phyloP scores from a whole-genome alignment of 2,888 invertebrate genomes.

The Drosophila siamana region DNA sequence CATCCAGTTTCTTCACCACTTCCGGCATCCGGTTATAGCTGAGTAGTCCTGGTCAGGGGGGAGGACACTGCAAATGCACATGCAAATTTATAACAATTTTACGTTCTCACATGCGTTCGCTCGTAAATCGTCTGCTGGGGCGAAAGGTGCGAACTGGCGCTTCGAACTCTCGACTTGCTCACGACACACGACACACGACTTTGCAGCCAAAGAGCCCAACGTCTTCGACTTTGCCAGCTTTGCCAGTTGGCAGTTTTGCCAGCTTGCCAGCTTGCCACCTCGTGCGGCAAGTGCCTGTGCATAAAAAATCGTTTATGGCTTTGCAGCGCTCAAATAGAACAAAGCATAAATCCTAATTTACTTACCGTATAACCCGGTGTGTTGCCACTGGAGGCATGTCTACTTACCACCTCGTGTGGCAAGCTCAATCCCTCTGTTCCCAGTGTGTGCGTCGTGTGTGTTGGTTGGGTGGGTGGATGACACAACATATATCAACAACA shows the following conservation, averaged over 20 bases:
- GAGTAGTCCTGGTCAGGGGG: no score
- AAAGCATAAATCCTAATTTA: slow-evolving; percentile 81
- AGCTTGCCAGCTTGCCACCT: slow-evolving; percentile 22
- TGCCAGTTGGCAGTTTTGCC: background rate
- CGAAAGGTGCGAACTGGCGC: slow-evolving; percentile 73
- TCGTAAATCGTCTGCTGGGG: slow-evolving; percentile 73
- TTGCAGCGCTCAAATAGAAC: slow-evolving; percentile 79
- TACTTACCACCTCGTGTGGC: slow-evolving; percentile 29
- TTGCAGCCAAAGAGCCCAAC: slow-evolving; percentile 21
- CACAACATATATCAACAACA: slow-evolving; percentile 77
- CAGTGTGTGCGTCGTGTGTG: slow-evolving; percentile 2
- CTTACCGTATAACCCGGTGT: slow-evolving; percentile 66
- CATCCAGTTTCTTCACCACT: slow-evolving; percentile 19
- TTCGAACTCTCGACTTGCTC: slow-evolving; percentile 41
- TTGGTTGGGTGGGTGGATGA: slow-evolving; percentile 41
- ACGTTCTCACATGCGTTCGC: slow-evolving; percentile 75
- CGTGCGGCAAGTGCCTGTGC: slow-evolving; percentile 68
- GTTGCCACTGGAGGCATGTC: slow-evolving; percentile 59
- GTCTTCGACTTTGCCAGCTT: slow-evolving; percentile 24
- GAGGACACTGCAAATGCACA: slow-evolving; percentile 57
- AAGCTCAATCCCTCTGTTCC: background rate
- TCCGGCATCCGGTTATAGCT: slow-evolving; percentile 15
- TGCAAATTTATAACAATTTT: slow-evolving; percentile 80
- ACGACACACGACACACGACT: slow-evolving; percentile 29
- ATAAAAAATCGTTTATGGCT: slow-evolving; percentile 79